Evolutionary conservation across 2,888 invertebrate species (phyloP).

Genomic region (Bimastos eiseni): DNA sequence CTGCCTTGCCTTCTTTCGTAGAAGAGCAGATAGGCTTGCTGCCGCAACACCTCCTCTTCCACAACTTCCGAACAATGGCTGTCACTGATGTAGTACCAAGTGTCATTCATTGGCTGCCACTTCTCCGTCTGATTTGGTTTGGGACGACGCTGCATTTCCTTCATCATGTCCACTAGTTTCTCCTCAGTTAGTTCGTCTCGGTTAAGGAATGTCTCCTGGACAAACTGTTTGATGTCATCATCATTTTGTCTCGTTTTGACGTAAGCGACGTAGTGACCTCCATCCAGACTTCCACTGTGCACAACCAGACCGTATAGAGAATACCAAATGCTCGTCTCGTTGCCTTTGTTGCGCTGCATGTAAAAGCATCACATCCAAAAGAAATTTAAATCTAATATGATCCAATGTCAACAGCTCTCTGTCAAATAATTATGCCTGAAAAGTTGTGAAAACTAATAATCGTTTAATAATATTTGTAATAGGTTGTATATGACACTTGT

Average conservation of each 20-base stretch:
- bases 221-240: background rate
- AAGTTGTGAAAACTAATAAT: no score
- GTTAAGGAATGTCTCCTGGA: background rate
- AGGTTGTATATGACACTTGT: no score
- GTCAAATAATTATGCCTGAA: no score
- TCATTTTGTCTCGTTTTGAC: slow-evolving; percentile 73
- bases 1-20: slow-evolving; percentile 77
- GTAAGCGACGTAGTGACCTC: slow-evolving; percentile 90
- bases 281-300: slow-evolving; percentile 87
- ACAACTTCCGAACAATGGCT: slow-evolving; percentile 78
- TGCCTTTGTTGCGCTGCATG: slow-evolving; percentile 63
- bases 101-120: slow-evolving; percentile 65
- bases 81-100: slow-evolving; percentile 94
- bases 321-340: slow-evolving; percentile 71
- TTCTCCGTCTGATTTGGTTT: background rate
- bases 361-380: no score
- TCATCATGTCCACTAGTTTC: background rate
- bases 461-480: no score
- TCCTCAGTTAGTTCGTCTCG: background rate
- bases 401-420: no score
- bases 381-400: no score
- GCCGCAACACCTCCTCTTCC: slow-evolving; percentile 75
- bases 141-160: background rate
- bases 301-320: slow-evolving; percentile 92
- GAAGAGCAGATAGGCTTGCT: slow-evolving; percentile 92